Percentiles rank a stretch among this genome's conserved stretches.
Conservation (phyloP, 2,797 vertebrate genomes). For the Hydrolagus colliei region DNA sequence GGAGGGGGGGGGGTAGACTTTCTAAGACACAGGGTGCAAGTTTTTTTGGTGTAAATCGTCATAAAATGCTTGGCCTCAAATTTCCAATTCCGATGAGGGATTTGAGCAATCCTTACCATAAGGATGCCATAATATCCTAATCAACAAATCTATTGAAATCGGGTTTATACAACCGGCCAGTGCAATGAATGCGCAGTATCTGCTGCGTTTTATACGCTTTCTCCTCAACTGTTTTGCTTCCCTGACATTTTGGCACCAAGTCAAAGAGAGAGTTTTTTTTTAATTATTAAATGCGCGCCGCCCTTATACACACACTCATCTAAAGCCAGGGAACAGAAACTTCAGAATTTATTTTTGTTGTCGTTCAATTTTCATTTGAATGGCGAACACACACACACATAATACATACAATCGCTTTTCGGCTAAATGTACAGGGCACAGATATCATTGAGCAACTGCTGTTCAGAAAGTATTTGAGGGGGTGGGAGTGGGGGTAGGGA, state of each 20-base stretch:
- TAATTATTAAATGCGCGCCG: too few species aligned
- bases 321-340: too few species aligned
- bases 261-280: not conserved
- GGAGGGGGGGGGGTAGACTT: not conserved
- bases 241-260: constrained; percentile 6
- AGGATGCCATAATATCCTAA: not conserved
- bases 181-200: too few species aligned
- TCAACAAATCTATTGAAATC: too few species aligned
- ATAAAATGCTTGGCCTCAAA: not conserved
- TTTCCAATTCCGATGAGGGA: not conserved
- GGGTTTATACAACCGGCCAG: too few species aligned
- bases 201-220: not conserved
- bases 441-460: not conserved
- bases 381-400: too few species aligned
- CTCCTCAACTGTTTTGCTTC: constrained; percentile 4
- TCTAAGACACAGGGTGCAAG: not conserved
- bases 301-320: too few species aligned
- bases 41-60: not conserved
- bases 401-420: not conserved
- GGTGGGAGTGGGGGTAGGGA: too few species aligned
- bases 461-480: not conserved
- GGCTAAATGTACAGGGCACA: not conserved
- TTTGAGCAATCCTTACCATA: not conserved
- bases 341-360: too few species aligned
- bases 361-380: too few species aligned